Evolutionary conservation across 2,888 invertebrate genomes (phyloP), one percentile per base, ranked within the genome.

Genomic region (Nomada fabriciana): DNA sequence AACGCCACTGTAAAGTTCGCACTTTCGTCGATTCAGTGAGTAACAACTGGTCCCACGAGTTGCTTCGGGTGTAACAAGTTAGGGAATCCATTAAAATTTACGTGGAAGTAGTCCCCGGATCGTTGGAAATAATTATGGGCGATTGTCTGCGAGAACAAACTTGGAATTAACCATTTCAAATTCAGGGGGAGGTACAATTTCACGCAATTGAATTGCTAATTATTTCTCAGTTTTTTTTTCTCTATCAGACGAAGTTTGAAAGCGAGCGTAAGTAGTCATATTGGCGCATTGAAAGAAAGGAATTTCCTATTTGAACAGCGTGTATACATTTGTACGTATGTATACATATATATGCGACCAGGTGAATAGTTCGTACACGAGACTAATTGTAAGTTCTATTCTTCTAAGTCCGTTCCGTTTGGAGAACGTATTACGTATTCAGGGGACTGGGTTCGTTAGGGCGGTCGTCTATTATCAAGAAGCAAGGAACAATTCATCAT

Each of bases 21-120:
- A 0, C 47, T 76, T 11, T n/a, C 29, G 36, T 52, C 18, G 47
- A 50, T 57, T 23, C 3, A 36, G 43, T 11, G 11, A 10, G 10
- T 60, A 29, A 18, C 61, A 18, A 4, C n/a, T 9, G 15, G 29
- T 61, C 20, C 55, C 25, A 55, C 55, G 43, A 68, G 53, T 68
- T 55, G 67, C 53, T 55, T 10, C 13, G 23, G 2, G 53, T 23
- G 67, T 67, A 42, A 67, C 67, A 68, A 67, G 67, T 65, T 55
- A 53, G 11, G 10, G 67, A 13, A 53, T 2, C 23, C 11, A n/a
- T 42, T 11, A 10, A 13, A 10, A 36, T 36, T 36, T 36, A 36
- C 36, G 36, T 5, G 7, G 36, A 36, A 5, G 13, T 15, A 23
- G 2, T 2, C 18, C 36, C 9, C 2, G 7, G 36, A 9, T 36